A percentile compares a stretch with the other conserved stretches of the same genome.
These are phyloP conservation scores for Cephus pulcher DNA, from an alignment of 2,888 invertebrate species.

Conservation along the genomic window DNA sequence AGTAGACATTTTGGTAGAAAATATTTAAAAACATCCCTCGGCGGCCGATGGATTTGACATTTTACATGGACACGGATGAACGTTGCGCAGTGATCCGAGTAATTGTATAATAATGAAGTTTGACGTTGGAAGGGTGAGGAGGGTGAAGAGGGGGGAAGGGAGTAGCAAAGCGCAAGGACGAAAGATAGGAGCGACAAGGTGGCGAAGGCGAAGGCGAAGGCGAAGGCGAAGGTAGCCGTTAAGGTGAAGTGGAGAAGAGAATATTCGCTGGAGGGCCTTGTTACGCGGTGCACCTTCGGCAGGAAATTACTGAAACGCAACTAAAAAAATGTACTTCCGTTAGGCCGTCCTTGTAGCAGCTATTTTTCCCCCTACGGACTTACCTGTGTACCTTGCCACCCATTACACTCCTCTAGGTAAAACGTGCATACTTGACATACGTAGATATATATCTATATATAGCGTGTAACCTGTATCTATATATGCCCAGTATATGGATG, in stretches of 20 bases:
- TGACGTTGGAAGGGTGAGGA: no score
- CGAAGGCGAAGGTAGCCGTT: not conserved
- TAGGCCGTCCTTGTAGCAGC: slow-evolving; percentile 28
- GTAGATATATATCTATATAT: not conserved
- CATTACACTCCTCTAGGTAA: no score
- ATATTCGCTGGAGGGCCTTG: no score
- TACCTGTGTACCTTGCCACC: slow-evolving; percentile 11
- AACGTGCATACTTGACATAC: not conserved
- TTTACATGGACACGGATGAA: no score
- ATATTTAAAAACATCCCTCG: no score
- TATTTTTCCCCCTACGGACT: slow-evolving; percentile 32
- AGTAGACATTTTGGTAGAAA: no score
- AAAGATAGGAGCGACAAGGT: not conserved
- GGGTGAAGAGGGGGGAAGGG: not conserved
- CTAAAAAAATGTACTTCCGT: slow-evolving; percentile 24
- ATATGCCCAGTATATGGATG: no score
- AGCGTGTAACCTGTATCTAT: no score
- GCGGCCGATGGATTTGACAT: no score
- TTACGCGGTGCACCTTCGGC: slow-evolving; percentile 6
- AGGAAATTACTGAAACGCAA: slow-evolving; percentile 36
- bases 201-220: not conserved
- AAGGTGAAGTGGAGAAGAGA: not conserved
- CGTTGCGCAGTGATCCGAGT: no score
- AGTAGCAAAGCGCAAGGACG: slow-evolving; percentile 3
- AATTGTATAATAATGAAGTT: no score